Base-by-base conservation (phyloP, 64 coral and sea anemone genomes). In the Montipora cactus region DNA sequence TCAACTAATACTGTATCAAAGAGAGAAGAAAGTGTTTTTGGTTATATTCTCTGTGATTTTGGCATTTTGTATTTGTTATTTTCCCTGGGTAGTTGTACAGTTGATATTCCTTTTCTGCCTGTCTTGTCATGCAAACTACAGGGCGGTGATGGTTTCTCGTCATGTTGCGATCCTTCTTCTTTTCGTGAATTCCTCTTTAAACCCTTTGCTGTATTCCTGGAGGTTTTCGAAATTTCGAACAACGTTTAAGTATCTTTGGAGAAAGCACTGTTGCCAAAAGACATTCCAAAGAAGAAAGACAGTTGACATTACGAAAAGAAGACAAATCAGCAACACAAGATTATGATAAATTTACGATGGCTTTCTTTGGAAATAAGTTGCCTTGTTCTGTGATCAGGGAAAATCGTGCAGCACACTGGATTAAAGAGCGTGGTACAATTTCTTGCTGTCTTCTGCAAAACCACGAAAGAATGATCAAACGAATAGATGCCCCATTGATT, bases 41-140 rank as follows among this genome's bases (percentile, higher is more conserved):
- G 81, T 83, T 13, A 83, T 83, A 8, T 16, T 83, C 12, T 83
- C 81, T 7, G 59, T 83, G 11, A 67, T 83, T 47, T 28, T 81
- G 20, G 53, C 16, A 83, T 67, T 67, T 64, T 25, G 67, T 18
- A 2, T 67, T 28, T 83, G 81, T 83, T 67, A 14, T 83, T 7
- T 37, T 2, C 81, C 81, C 2, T 83, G 81, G 81, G 16, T 83
- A 13, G 55, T 16, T 45, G 59, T 13, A 3, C 81, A 83, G 14
- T 18, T 67, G 13, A 0, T 83, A 44, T 47, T 83, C 8, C 62
- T 46, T 18, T 83, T 83, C 61, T 83, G 81, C 59, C 23, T 19
- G 61, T 0, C 23, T 67, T 83, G 81, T 45, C 28, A 83, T 19
- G 61, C 1, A 5, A 13, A 67, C 47, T 18, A 18, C 18, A 47